Base-by-base conservation (phyloP, 2,113 vertebrate genomes). In the Callipepla squamata region DNA sequence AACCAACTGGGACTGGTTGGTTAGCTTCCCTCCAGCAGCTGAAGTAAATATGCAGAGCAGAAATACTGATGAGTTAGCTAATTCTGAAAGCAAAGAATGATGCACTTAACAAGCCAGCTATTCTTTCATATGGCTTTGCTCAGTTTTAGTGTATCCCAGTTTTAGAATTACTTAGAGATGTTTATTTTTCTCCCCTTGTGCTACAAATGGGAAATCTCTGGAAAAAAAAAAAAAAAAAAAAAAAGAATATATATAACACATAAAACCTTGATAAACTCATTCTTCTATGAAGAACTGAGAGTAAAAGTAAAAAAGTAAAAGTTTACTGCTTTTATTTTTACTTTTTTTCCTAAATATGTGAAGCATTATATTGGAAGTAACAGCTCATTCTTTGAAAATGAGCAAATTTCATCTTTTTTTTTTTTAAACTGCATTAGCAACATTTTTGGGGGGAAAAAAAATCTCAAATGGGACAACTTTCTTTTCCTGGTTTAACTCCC, bases 21-120 rank as follows among this genome's bases (percentile, higher is more conserved):
- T 12, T 28, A 65, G 74, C 80, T 83, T 40, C 3, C 32, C 10
- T 81, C 21, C 3, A 2, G 32, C 34, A 67, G 42, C 25, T 70
- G 32, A 72, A 44, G 14, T 80, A 90, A 58, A 89, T 20, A 18
- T 47, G 59, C 80, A 87, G 21, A 67, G 47, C 68, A 83, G 38
- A 93, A 93, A 47, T 75, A 80, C 5, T 61, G 59, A 93, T 65
- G 84, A 85, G 55, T 59, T 21, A 85, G 59, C 36, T 80, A 90
- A 62, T 85, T 77, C 57, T 70, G 76, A 61, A 91, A 85, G 42
- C 7, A 70, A 89, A 77, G 36, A 34, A 68, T 61, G 7, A 59
- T 47, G 58, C 55, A 78, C 91, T 73, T 80, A 78, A 83, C 38
- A 66, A 38, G 44, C 15, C 57, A 70, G 77, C 50, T 67, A 55